Base-by-base conservation (phyloP, 1,140 invertebrate genomes). In the Drosophila quadrilineata region DNA sequence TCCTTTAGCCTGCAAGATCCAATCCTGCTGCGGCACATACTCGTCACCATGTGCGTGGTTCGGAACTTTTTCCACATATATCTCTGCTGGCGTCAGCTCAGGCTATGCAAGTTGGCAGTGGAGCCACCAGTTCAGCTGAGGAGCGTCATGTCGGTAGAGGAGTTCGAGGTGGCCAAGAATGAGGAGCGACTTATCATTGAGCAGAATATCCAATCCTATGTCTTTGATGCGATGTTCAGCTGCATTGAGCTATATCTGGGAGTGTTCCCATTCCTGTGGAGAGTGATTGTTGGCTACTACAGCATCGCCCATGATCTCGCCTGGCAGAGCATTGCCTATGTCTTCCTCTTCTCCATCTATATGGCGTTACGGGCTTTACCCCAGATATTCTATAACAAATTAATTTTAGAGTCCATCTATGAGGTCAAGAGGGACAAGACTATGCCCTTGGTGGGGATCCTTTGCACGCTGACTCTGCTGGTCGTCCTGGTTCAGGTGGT, bases 311-410 rank as follows among this genome's bases (percentile, higher is more conserved):
- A 43, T 1, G 45, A 63, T 2, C 0, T 33, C 0, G 22, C 45
- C 0, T 84, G 77, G 77, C 52, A 74, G 2, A 84, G 64, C 28
- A 43, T 84, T 1, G 53, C 43, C 3, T 84, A 45, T 21, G 68
- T 64, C 38, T 4, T 19, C 0, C 0, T 85, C 0, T 49, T 84
- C 0, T 31, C 65, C 19, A 21, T 10, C 0, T 84, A 84, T 3
- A 22, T 84, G 45, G 29, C 67, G 0, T 0, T 85, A 0, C 65
- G 77, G 0, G 16, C 6, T 1, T 5, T 84, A 28, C 77, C 77
- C 0, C 16, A 36, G 10, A 5, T 74, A 0, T 64, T 84, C 3
- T 84, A 71, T 4, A 64, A 38, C 22, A 74, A 71, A 9, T 5
- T 84, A 0, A 1, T 63, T 0, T 21, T 84, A 33, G 57, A 62